These are phyloP conservation scores for Saguinus imperator DNA, from an alignment of 2,113 vertebrate genomes.

Conservation along the genomic window DNA sequence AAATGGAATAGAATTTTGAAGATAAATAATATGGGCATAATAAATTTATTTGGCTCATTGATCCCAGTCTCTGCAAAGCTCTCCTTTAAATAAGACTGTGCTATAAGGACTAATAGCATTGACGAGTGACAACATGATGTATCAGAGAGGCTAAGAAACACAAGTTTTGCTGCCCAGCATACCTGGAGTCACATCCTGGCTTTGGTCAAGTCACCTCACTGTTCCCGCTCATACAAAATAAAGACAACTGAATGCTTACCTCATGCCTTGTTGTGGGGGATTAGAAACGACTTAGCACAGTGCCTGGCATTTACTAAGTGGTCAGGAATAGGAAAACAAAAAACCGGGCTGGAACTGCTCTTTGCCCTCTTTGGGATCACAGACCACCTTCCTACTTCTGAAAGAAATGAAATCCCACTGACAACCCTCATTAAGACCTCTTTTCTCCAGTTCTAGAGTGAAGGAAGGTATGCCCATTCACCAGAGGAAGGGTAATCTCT, in stretches of 20 bases:
- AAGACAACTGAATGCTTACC: neutral
- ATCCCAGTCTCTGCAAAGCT: neutral
- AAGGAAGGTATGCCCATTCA: neutral
- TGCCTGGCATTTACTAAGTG: neutral
- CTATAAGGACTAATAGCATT: neutral
- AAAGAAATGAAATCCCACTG: neutral
- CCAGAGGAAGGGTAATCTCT: neutral
- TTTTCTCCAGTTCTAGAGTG: neutral
- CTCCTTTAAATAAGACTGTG: neutral
- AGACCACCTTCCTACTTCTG: neutral
- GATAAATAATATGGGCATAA: neutral
- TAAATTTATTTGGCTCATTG: neutral
- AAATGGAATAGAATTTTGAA: constrained; percentile 3
- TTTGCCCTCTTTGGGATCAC: neutral
- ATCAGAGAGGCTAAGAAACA: neutral
- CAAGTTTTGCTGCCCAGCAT: neutral
- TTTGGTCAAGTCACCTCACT: neutral
- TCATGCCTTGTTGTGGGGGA: neutral
- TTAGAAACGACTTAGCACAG: neutral
- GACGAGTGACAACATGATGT: neutral
- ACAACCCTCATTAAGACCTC: neutral
- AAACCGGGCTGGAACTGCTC: neutral
- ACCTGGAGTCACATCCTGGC: neutral
- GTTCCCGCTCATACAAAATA: neutral
- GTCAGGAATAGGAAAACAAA: neutral